These are phyloP conservation scores for Masticophis lateralis DNA, from an alignment of 2,797 vertebrate genomes.

Conservation along the genomic window DNA sequence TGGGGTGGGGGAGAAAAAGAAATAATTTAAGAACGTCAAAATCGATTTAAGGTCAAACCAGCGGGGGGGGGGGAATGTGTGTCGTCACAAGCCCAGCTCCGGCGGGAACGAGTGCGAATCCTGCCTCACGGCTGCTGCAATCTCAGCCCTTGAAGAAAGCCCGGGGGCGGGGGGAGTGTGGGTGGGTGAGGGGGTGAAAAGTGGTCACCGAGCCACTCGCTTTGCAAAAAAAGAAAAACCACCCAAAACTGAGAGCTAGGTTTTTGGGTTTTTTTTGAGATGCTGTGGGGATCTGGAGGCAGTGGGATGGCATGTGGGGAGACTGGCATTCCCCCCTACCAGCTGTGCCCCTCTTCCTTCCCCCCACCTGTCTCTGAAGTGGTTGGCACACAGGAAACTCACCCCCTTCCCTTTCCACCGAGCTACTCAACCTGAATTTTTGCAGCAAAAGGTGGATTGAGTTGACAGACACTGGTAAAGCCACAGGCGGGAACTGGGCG, in stretches of 20 bases:
- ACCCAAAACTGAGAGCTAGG: background rate
- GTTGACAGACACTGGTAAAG: background rate
- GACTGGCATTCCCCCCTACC: background rate
- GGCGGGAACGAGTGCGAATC: background rate
- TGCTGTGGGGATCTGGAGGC: background rate
- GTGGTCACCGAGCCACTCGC: background rate
- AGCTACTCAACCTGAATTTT: background rate
- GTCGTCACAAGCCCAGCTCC: background rate
- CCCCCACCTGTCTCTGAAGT: background rate
- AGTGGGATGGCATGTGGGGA: background rate
- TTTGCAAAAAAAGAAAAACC: too few relatives aligned
- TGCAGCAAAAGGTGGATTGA: background rate
- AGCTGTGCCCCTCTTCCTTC: background rate
- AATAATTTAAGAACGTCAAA: too few relatives aligned
- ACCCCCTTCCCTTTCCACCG: too few relatives aligned
- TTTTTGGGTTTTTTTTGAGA: too few relatives aligned
- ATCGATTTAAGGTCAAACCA: background rate
- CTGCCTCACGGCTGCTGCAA: background rate
- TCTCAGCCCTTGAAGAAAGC: background rate
- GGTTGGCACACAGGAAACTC: background rate
- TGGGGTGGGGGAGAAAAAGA: too few relatives aligned
- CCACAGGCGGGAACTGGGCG: background rate
- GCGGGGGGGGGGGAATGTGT: background rate
- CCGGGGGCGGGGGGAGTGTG: fast-evolving
- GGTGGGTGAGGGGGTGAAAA: background rate